Evolutionary conservation across 2,113 vertebrate genomes (phyloP).

Genomic region (Microcebus ravelobensis): DNA sequence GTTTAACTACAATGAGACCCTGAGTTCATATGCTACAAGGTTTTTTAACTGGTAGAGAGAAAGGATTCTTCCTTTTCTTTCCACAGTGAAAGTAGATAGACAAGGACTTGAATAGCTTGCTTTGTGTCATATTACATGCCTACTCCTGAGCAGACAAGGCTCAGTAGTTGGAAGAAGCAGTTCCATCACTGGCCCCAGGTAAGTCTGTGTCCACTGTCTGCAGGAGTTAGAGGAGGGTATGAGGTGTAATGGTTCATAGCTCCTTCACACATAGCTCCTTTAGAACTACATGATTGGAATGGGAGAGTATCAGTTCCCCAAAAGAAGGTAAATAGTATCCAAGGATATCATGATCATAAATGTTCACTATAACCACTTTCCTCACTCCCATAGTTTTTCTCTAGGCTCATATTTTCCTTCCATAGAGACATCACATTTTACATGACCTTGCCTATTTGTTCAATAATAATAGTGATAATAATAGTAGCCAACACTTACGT

Average conservation of each 20-base stretch:
- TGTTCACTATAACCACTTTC: not conserved
- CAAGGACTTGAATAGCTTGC: not conserved
- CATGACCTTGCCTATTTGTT: not conserved
- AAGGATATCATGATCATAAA: not conserved
- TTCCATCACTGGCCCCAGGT: not conserved
- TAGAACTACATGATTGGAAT: not conserved
- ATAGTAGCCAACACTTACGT: not conserved
- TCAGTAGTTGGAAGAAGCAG: not conserved
- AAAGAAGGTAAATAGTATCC: not conserved
- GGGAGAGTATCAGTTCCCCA: not conserved
- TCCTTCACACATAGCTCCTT: not conserved
- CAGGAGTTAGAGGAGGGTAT: not conserved
- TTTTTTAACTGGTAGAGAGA: not conserved
- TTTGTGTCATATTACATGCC: not conserved
- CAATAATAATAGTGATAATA: not conserved
- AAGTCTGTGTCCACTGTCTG: not conserved
- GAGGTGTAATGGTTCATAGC: not conserved
- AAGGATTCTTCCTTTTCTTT: not conserved
- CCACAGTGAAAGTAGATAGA: not conserved
- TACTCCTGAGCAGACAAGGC: not conserved
- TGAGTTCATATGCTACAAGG: not conserved
- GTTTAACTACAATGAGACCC: not conserved
- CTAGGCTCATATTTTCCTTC: not conserved
- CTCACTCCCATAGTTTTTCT: not conserved
- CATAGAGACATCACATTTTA: not conserved